These are phyloP conservation scores for Belgica antarctica DNA, from an alignment of 2,888 invertebrate species.

Conservation along the genomic window DNA sequence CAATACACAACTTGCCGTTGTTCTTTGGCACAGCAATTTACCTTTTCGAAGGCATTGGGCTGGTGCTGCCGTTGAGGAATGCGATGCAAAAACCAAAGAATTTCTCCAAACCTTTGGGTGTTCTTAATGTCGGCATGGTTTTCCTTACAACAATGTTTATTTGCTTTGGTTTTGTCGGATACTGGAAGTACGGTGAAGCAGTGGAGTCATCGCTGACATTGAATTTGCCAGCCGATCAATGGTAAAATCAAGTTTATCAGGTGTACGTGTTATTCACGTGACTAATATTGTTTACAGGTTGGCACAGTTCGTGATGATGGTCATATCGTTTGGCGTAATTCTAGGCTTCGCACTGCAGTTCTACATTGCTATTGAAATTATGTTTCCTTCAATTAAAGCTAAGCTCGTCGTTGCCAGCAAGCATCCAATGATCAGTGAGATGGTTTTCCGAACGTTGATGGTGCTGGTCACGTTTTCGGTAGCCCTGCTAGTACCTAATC, in stretches of 20 bases:
- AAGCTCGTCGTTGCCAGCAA: conserved; percentile 59
- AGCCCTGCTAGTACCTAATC: conserved; percentile 81
- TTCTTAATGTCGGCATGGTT: conserved; percentile 85
- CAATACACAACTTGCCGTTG: conserved; percentile 65
- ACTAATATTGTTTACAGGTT: conserved; percentile 59
- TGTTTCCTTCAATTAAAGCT: conserved; percentile 70
- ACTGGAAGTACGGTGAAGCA: conserved; percentile 79
- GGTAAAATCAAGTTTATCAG: conserved; percentile 52
- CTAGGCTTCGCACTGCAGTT: conserved; percentile 92
- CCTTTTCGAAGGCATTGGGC: conserved; percentile 93
- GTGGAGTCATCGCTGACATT: conserved; percentile 84
- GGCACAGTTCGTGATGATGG: conserved; percentile 76
- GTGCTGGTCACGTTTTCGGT: conserved; percentile 78
- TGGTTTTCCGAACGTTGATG: conserved; percentile 65
- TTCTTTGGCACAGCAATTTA: conserved; percentile 96
- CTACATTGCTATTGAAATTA: conserved; percentile 88
- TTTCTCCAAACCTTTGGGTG: conserved; percentile 78
- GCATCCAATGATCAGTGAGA: conserved; percentile 63
- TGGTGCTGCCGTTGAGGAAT: conserved; percentile 92
- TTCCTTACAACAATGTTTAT: conserved; percentile 76
- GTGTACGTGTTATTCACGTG: not conserved
- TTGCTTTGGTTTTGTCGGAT: conserved; percentile 81
- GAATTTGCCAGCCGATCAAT: conserved; percentile 68
- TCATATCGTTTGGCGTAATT: conserved; percentile 82
- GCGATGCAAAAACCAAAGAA: conserved; percentile 78